These are phyloP conservation scores for Gasterosteus aculeatus DNA, from an alignment of 2,113 vertebrate genomes.

Conservation along the genomic window DNA sequence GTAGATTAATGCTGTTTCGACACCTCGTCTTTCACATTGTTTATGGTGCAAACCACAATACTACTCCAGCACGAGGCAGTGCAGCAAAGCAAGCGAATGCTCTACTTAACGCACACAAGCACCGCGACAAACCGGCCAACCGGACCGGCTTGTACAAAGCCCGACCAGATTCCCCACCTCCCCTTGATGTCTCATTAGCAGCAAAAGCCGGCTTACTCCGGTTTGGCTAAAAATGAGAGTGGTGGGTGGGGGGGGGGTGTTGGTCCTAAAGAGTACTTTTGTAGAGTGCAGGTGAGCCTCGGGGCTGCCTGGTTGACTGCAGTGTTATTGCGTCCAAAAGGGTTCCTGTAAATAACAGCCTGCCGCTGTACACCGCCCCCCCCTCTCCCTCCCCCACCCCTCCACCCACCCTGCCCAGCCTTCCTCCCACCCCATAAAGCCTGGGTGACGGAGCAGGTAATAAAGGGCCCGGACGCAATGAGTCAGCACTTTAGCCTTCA, in stretches of 20 bases:
- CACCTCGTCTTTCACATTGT: background rate
- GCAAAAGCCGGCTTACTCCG: slow-evolving; percentile 60
- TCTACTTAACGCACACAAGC: slow-evolving; percentile 13
- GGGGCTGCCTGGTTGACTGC: slow-evolving; percentile 49
- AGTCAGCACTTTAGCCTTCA: slow-evolving; percentile 82
- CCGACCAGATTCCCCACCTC: slow-evolving; percentile 49
- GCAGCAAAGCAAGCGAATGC: slow-evolving; percentile 22
- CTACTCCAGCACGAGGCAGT: slow-evolving; percentile 16
- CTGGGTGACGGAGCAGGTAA: slow-evolving; percentile 79
- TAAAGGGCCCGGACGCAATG: slow-evolving; percentile 78
- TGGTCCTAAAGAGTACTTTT: slow-evolving; percentile 39
- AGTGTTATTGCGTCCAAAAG: slow-evolving; percentile 72
- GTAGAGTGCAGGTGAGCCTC: slow-evolving; percentile 60
- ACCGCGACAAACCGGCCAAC: slow-evolving; percentile 21
- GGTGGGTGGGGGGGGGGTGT: background rate
- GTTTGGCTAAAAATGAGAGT: slow-evolving; percentile 40
- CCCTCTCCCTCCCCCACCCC: slow-evolving; percentile 56
- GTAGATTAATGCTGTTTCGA: slow-evolving; percentile 5
- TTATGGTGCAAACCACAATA: slow-evolving; percentile 24
- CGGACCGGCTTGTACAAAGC: slow-evolving; percentile 31
- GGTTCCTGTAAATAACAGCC: slow-evolving; percentile 72
- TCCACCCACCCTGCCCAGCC: slow-evolving; percentile 37
- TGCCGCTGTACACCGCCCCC: slow-evolving; percentile 23
- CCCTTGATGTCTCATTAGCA: slow-evolving; percentile 71
- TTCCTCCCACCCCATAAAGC: slow-evolving; percentile 69